Percentiles rank a stretch among this genome's conserved stretches.
Conservation (phyloP, 2,797 vertebrate species). For the Schizopygopsis pylzovi region DNA sequence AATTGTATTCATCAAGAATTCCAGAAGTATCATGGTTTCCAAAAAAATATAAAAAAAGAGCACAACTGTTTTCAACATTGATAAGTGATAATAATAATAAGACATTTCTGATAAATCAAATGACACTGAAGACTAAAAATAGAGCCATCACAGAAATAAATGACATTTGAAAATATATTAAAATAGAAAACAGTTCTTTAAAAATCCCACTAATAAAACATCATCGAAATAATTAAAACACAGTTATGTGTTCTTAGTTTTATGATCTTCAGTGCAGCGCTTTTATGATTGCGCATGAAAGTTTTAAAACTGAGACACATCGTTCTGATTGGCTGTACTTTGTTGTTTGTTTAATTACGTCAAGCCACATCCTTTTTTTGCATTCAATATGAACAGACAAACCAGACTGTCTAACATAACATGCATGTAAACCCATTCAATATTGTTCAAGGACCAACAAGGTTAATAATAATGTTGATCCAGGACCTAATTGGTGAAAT, state of each 20-base stretch:
- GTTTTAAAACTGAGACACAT: not conserved
- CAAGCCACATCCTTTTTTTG: not conserved
- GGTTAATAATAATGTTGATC: not conserved
- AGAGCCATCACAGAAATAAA: not conserved
- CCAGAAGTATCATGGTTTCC: not conserved
- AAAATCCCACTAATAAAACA: not conserved
- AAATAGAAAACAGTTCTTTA: not conserved
- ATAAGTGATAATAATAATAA: not conserved
- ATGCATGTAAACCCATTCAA: not conserved
- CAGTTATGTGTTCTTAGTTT: not conserved
- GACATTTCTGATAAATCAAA: not conserved
- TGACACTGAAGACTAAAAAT: not conserved
- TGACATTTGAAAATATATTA: not conserved
- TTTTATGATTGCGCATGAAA: not conserved
- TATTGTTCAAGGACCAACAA: constrained; percentile 14
- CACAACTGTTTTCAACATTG: not conserved
- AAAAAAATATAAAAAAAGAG: not conserved
- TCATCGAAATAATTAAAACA: not conserved
- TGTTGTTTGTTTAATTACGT: not conserved
- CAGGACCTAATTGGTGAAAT: constrained; percentile 45
- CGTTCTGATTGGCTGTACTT: not conserved
- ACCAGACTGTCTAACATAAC: not conserved
- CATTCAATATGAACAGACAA: not conserved
- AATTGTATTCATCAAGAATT: not conserved
- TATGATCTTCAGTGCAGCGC: not conserved